Percentiles rank a stretch among this genome's conserved stretches.
Conservation (phyloP, 2,797 vertebrate genomes). For the Sebastes kiyomatsui region DNA sequence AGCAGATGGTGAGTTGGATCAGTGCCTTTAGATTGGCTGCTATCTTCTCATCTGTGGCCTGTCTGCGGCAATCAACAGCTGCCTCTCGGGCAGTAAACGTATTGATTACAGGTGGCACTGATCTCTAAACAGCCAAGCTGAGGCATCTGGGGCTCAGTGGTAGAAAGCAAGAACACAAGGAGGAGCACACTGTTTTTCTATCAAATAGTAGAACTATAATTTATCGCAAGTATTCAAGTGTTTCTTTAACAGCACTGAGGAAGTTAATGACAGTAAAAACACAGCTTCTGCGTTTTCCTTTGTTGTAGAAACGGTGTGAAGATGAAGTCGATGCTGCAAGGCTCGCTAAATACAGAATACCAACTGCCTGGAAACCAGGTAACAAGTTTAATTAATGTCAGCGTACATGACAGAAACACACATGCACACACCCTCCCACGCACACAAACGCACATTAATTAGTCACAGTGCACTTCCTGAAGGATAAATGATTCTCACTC, state of each 20-base stretch:
- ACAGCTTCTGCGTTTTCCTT: background rate
- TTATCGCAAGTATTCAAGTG: background rate
- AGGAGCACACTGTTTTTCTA: background rate
- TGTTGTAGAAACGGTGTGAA: constrained; percentile 8
- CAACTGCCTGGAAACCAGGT: constrained; percentile 40
- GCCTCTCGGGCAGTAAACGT: constrained; percentile 29
- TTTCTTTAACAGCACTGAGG: background rate
- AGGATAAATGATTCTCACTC: constrained; percentile 23
- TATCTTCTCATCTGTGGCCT: constrained; percentile 48
- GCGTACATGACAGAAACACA: background rate
- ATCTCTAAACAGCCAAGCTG: constrained; percentile 14
- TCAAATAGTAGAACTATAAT: background rate
- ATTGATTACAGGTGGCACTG: constrained; percentile 57
- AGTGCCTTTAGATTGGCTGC: constrained; percentile 39
- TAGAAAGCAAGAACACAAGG: background rate
- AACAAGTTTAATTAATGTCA: constrained; percentile 60
- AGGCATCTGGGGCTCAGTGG: constrained; percentile 14
- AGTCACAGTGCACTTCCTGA: constrained; percentile 42
- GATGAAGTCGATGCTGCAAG: background rate
- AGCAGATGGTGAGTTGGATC: constrained; percentile 65
- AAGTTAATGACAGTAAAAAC: background rate
- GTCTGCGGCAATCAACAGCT: constrained; percentile 47
- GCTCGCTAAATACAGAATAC: constrained; percentile 26
- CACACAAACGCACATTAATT: constrained; percentile 34
- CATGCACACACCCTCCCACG: background rate